Evolutionary conservation across 2,888 invertebrate species (phyloP).

Genomic region (Morpho achilles): DNA sequence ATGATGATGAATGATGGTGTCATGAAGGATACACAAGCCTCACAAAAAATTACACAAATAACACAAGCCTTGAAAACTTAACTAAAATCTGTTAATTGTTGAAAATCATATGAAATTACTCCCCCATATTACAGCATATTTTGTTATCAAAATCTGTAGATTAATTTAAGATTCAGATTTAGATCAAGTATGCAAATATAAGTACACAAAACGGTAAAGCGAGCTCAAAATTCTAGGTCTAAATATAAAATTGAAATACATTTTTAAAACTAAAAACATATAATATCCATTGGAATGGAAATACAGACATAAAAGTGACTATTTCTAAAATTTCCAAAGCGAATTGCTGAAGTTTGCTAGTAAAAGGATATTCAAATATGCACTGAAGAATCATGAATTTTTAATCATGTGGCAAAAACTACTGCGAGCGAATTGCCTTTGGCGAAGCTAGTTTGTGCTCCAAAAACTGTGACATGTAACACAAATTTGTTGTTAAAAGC

Average conservation of each 20-base stretch:
- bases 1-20: too few relatives aligned
- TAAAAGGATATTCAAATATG: slow-evolving; percentile 14
- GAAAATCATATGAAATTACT: too few relatives aligned
- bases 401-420: slow-evolving; percentile 19
- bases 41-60: too few relatives aligned
- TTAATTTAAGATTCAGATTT: too few relatives aligned
- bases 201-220: too few relatives aligned
- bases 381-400: slow-evolving; percentile 20
- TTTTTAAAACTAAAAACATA: background rate
- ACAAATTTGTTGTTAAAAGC: background rate
- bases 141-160: too few relatives aligned
- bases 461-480: slow-evolving; percentile 6
- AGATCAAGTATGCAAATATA: too few relatives aligned
- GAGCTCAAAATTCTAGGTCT: too few relatives aligned
- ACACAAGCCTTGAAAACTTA: too few relatives aligned
- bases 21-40: too few relatives aligned
- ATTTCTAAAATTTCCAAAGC: slow-evolving; percentile 10
- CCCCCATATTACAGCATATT: too few relatives aligned
- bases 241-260: background rate
- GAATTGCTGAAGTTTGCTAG: slow-evolving; percentile 11
- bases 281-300: slow-evolving; percentile 12
- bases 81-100: too few relatives aligned
- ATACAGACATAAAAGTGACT: slow-evolving; percentile 12
- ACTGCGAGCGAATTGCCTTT: slow-evolving; percentile 12
- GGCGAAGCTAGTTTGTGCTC: slow-evolving; percentile 2